Evolutionary conservation across 37 sponge, comb jelly and placozoan genomes (phyloP).

Genomic region (Halisarca cf. caerulea): DNA sequence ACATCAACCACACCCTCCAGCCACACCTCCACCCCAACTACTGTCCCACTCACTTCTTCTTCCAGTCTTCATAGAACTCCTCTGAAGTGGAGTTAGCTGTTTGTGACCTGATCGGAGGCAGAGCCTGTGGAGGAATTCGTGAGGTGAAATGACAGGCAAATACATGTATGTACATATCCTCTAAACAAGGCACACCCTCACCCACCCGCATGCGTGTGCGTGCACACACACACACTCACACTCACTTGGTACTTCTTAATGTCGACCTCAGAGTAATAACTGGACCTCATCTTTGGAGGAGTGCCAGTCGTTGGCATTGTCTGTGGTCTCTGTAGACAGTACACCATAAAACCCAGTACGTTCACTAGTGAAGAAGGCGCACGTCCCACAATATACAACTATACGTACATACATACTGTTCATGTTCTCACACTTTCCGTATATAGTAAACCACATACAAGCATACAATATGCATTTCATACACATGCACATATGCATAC

Average conservation of each 20-base stretch:
- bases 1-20: no score
- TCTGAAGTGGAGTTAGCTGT: constrained; percentile 2
- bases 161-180: no score
- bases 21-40: no score
- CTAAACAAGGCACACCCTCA: no score
- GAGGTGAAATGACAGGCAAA: not conserved
- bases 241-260: constrained; percentile 13
- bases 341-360: not conserved
- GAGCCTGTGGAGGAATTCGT: not conserved
- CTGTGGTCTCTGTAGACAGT: constrained; percentile 6
- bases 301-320: constrained; percentile 32
- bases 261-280: not conserved
- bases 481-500: not conserved
- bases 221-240: not conserved
- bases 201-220: not conserved
- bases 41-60: constrained; percentile 5
- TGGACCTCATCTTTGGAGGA: constrained; percentile 4
- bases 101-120: constrained; percentile 21
- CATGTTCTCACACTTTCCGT: no score
- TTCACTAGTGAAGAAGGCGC: no score
- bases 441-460: no score
- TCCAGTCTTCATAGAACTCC: constrained; percentile 27
- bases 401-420: no score
- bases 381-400: no score
- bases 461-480: not conserved